Evolutionary conservation across 2,797 vertebrate genomes (phyloP), one percentile per base, ranked within the genome.

Genomic region (Sebastes cheni): DNA sequence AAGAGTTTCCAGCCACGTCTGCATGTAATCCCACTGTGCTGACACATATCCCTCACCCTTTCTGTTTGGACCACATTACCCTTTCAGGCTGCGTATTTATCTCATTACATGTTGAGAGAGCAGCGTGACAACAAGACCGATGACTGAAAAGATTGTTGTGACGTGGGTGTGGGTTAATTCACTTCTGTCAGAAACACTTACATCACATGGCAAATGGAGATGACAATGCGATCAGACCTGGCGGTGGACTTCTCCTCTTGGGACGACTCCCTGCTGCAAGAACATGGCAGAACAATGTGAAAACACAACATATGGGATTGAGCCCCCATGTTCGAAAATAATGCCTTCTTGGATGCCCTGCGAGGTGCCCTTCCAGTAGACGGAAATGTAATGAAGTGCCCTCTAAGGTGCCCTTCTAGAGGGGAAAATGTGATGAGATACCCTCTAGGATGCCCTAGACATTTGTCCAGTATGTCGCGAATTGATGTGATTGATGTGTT

Each of bases 111-210:
- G 64, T 50, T 65, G 64, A 55, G 3, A 70, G n/a, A 64, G 34
- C 50, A 59, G 42, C n/a, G 29, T 74, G 79, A 68, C 39, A 52
- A 62, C 58, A 58, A 74, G 60, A 75, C 42, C 11, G 54, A 70
- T 61, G 65, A 50, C 22, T 34, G 22, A 60, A 59, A 60, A 18
- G 16, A 62, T 32, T 66, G 23, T 22, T 66, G 65, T 54, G 58
- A 23, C 25, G 27, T 59, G 32, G 18, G 14, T 32, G 70, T 46
- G 67, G 16, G 29, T 55, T 30, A 56, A 8, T 58, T 75, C 55
- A 52, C 25, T 22, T 70, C 52, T 42, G 61, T 65, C 71, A 65
- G 14, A 68, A 72, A 72, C 2, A 27, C 55, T 78, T 71, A 29
- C 27, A 46, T 32, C 18, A 70, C 9, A 42, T 12, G 14, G 58